Evolutionary conservation across 2,888 invertebrate species (phyloP), one percentile per base, ranked within the genome.

Genomic region (Chaitophorus viminalis): DNA sequence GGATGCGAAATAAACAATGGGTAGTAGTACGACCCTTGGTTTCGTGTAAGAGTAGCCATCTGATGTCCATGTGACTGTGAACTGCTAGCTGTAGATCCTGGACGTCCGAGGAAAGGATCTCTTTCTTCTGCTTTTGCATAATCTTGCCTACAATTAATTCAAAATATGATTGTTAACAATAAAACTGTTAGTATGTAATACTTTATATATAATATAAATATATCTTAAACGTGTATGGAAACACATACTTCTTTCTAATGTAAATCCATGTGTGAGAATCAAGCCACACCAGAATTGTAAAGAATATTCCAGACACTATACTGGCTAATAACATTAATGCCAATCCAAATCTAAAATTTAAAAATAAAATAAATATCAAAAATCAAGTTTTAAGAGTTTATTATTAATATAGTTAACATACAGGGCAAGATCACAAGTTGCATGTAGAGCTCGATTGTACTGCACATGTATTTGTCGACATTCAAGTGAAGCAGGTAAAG

Each of bases 251-350:
- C 92, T 96, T 97, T 91, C 97, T 94, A 90, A 98, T 97, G 91
- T 98, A 97, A 91, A 98, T 98, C 98, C 98, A 98, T 17, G 98
- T 97, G 91, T 98, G 98, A 8, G 98, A 98, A 91, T 98, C 97
- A 85, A 98, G 95, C 93, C 98, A 96, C 82, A 98, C 98, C 90
- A 98, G 94, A 54, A 97, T 94, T 0, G 98, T 98, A 91, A 98
- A 95, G 90, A 98, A 93, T 90, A 98, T 94, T 21, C 98, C 98
- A 60, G 97, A 96, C 70, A 95, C 94, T 70, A 96, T 94, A 89
- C 97, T 95, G 54, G 98, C 97, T 89, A 96, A 92, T 90, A 98
- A 93, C 94, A 98, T 96, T 88, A 98, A 94, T 3, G 96, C 95
- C 89, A 97, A 92, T 84, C 97, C 98, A 91, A 92, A 92, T 88